These are phyloP conservation scores for Hoplias malabaricus DNA, from an alignment of 2,113 vertebrate genomes.

Conservation along the genomic window DNA sequence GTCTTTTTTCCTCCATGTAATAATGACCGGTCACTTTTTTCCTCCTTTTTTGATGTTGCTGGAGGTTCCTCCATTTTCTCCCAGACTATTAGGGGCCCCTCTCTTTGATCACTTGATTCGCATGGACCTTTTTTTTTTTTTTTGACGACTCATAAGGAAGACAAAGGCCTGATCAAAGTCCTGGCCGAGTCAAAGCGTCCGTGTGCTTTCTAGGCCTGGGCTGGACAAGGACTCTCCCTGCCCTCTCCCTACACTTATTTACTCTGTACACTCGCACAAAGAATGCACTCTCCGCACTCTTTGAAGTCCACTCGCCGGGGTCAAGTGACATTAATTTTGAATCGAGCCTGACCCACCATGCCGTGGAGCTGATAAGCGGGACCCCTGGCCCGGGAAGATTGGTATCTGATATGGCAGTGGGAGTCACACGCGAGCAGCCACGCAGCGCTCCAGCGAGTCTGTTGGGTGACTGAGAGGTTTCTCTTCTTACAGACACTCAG, in stretches of 20 bases:
- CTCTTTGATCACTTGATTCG: conserved; percentile 86
- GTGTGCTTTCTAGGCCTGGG: conserved; percentile 61
- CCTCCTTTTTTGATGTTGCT: conserved; percentile 48
- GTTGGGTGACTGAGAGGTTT: conserved; percentile 57
- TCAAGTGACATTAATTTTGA: conserved; percentile 73
- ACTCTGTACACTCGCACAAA: conserved; percentile 60
- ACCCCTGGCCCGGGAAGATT: conserved; percentile 51
- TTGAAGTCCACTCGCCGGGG: conserved; percentile 64
- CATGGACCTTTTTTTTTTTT: conserved; percentile 61
- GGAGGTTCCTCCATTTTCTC: conserved; percentile 72
- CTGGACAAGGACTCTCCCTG: conserved; percentile 60
- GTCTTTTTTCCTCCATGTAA: conserved; percentile 25
- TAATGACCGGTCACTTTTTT: conserved; percentile 32
- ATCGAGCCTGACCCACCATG: conserved; percentile 74
- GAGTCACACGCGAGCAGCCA: conserved; percentile 64
- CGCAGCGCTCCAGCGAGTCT: conserved; percentile 40
- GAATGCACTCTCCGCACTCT: conserved; percentile 64
- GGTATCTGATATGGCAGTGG: conserved; percentile 47
- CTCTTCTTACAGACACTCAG: conserved; percentile 36
- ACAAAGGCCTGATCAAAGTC: conserved; percentile 86
- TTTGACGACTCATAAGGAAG: conserved; percentile 67
- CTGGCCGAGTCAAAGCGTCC: conserved; percentile 71
- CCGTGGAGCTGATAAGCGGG: conserved; percentile 68
- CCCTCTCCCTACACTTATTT: conserved; percentile 57
- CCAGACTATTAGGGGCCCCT: conserved; percentile 65